Evolutionary conservation across 2,888 invertebrate genomes (phyloP).

Genomic region (Microdon myrmicae): DNA sequence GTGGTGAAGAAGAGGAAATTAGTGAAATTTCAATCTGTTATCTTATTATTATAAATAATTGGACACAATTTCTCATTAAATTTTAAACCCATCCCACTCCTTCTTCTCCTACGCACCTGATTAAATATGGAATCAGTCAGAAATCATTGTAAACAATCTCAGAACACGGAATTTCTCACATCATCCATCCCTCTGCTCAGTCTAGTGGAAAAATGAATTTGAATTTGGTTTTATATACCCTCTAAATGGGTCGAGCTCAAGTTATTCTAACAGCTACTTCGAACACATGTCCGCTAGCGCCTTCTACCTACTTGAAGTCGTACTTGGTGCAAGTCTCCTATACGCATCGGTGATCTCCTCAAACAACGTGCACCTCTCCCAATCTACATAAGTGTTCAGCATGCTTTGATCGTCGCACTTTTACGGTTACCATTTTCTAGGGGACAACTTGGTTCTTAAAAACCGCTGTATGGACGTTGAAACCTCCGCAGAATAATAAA

Average conservation of each 20-base stretch:
- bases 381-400: slow-evolving; percentile 10
- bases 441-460: slow-evolving; percentile 17
- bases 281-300: slow-evolving; percentile 33
- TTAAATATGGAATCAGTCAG: neutral
- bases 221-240: slow-evolving; percentile 39
- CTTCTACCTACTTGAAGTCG: slow-evolving; percentile 23
- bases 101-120: no score
- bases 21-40: no score
- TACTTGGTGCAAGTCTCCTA: slow-evolving; percentile 12
- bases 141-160: slow-evolving; percentile 36
- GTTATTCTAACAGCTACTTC: slow-evolving; percentile 25
- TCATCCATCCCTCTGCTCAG: slow-evolving; percentile 36
- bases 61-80: no score
- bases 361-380: slow-evolving; percentile 7
- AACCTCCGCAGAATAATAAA: slow-evolving; percentile 41
- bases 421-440: slow-evolving; percentile 5
- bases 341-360: slow-evolving; percentile 36
- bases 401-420: slow-evolving; percentile 9
- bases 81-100: no score
- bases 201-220: slow-evolving; percentile 39
- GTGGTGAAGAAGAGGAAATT: no score
- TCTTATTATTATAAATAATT: no score
- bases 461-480: slow-evolving; percentile 30
- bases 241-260: slow-evolving; percentile 10
- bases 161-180: slow-evolving; percentile 38